Evolutionary conservation across 2,797 vertebrate species (phyloP).

Genomic region (Amblyopsis hoosieri): DNA sequence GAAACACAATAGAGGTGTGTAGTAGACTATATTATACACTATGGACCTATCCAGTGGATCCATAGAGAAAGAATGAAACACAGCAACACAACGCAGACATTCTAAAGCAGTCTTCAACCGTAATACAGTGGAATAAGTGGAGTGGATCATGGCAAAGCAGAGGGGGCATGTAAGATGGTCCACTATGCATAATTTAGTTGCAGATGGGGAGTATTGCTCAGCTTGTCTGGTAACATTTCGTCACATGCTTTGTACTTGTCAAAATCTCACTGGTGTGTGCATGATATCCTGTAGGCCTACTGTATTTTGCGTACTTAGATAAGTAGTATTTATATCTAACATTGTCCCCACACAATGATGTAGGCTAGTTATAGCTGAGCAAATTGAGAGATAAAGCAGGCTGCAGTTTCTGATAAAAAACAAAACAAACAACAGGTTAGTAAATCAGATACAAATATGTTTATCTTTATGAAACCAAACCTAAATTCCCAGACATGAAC

Average conservation of each 20-base stretch:
- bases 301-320: background rate
- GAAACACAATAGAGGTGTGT: no score
- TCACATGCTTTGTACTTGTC: background rate
- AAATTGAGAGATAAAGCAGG: no score
- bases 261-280: background rate
- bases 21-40: no score
- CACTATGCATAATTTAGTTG: background rate
- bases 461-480: no score
- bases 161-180: constrained; percentile 3
- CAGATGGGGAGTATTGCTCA: background rate
- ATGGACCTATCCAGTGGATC: no score
- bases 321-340: no score
- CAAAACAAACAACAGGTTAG: background rate
- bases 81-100: background rate
- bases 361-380: background rate
- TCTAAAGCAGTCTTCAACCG: background rate
- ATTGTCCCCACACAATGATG: background rate
- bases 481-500: no score
- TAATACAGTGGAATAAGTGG: background rate
- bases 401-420: background rate
- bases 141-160: background rate
- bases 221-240: constrained; percentile 2
- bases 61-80: no score
- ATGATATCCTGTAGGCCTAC: background rate
- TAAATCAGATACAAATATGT: no score